These are phyloP conservation scores for Epirrhoe alternata DNA, from an alignment of 2,888 invertebrate species.

Conservation along the genomic window DNA sequence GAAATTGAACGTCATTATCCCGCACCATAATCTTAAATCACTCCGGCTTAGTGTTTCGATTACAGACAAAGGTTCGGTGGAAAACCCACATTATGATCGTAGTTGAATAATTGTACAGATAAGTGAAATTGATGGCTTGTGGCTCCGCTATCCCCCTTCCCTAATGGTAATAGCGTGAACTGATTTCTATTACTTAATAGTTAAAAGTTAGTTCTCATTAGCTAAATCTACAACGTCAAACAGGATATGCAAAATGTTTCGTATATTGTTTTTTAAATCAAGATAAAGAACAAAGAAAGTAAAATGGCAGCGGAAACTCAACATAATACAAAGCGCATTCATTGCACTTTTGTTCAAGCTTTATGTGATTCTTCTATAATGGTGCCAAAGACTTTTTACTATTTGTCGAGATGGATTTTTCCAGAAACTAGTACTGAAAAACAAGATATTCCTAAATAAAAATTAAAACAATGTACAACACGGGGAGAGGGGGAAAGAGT, in stretches of 20 bases:
- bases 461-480: constrained; percentile 34
- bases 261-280: neutral
- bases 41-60: constrained; percentile 83
- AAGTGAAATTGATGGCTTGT: constrained; percentile 75
- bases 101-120: constrained; percentile 83
- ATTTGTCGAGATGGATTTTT: neutral
- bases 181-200: constrained; percentile 22
- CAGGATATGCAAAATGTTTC: neutral
- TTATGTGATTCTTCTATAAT: neutral
- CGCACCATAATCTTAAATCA: constrained; percentile 84
- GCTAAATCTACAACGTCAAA: neutral
- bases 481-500: neutral
- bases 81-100: constrained; percentile 82
- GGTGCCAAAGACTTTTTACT: neutral
- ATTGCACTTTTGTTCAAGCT: no score
- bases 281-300: neutral
- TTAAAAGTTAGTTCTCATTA: constrained; percentile 16
- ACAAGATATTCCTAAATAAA: neutral
- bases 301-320: neutral
- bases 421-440: neutral
- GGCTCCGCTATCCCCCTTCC: constrained; percentile 47
- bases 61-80: constrained; percentile 81
- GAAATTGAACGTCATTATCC: constrained; percentile 82
- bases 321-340: no score
- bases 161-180: constrained; percentile 16